Percentiles rank a stretch among this genome's conserved stretches.
Evolutionary conservation across 2,888 invertebrate species (phyloP).

Genomic region (Ptychoptera albimana): DNA sequence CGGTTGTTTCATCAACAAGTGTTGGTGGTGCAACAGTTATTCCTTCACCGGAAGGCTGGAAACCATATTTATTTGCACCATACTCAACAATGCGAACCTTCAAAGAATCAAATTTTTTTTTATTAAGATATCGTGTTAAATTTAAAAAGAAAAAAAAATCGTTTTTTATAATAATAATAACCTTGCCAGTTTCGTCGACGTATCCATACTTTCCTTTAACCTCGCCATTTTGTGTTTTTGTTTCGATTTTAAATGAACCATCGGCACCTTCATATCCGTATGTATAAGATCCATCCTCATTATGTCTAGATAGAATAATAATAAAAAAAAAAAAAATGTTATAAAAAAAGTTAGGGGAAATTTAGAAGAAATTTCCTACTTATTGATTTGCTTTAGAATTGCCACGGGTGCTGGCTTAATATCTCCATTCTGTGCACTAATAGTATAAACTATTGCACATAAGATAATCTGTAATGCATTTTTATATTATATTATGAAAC

Average conservation of each 20-base stretch:
- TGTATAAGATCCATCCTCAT: slow-evolving; percentile 81
- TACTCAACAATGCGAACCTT: slow-evolving; percentile 64
- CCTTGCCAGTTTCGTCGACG: slow-evolving; percentile 64
- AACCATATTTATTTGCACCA: slow-evolving; percentile 75
- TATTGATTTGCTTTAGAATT: slow-evolving; percentile 77
- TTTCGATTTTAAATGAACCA: slow-evolving; percentile 81
- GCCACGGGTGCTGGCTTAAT: slow-evolving; percentile 44
- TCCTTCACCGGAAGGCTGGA: slow-evolving; percentile 74
- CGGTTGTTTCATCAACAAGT: slow-evolving; percentile 35
- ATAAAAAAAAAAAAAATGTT: slow-evolving; percentile 1
- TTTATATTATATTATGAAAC: too few relatives aligned
- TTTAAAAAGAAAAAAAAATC: too few relatives aligned
- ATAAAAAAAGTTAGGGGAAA: too few relatives aligned
- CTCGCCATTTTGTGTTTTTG: slow-evolving; percentile 63
- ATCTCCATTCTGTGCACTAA: not conserved
- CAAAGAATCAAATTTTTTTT: too few relatives aligned
- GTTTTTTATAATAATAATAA: slow-evolving; percentile 15
- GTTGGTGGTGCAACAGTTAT: slow-evolving; percentile 57
- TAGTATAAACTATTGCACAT: too few relatives aligned
- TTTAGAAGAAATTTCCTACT: slow-evolving; percentile 30
- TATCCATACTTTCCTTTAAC: slow-evolving; percentile 86
- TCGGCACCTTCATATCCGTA: slow-evolving; percentile 81
- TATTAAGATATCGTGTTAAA: too few relatives aligned
- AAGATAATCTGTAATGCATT: too few relatives aligned
- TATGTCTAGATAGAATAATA: slow-evolving; percentile 43